These are phyloP conservation scores for Mugil cephalus DNA, from an alignment of 2,113 vertebrate genomes.

Conservation along the genomic window DNA sequence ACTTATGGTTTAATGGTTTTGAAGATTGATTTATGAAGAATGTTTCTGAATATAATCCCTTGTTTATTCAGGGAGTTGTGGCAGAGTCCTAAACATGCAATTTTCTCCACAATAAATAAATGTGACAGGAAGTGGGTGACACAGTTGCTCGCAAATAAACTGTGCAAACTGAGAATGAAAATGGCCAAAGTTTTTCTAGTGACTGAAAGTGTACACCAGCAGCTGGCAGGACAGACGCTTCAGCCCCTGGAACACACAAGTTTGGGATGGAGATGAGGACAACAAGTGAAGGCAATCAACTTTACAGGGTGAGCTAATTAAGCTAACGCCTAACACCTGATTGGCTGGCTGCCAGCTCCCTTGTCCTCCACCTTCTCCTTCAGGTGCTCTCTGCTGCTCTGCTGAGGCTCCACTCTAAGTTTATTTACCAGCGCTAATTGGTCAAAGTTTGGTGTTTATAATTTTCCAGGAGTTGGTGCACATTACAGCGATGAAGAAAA, in stretches of 20 bases:
- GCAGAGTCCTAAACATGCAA: no score
- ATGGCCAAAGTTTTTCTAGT: background rate
- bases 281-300: background rate
- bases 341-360: background rate
- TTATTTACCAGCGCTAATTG: no score
- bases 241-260: background rate
- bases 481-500: no score
- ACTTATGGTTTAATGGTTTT: background rate
- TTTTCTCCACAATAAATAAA: background rate
- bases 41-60: background rate
- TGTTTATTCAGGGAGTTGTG: background rate
- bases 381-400: background rate
- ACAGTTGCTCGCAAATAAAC: background rate
- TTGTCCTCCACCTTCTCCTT: background rate
- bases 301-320: background rate
- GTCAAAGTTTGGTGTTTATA: no score
- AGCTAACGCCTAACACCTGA: background rate
- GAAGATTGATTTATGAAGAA: no score
- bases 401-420: background rate
- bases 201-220: background rate
- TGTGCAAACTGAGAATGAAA: background rate
- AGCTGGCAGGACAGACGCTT: background rate
- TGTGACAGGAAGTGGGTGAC: background rate
- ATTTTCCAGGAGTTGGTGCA: no score
- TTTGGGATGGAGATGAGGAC: rapidly evolving